A percentile compares a stretch with the other conserved stretches of the same genome.
These are phyloP conservation scores for Galeopsomyia nigrocyanea DNA, from an alignment of 2,888 invertebrate genomes.

Conservation along the genomic window DNA sequence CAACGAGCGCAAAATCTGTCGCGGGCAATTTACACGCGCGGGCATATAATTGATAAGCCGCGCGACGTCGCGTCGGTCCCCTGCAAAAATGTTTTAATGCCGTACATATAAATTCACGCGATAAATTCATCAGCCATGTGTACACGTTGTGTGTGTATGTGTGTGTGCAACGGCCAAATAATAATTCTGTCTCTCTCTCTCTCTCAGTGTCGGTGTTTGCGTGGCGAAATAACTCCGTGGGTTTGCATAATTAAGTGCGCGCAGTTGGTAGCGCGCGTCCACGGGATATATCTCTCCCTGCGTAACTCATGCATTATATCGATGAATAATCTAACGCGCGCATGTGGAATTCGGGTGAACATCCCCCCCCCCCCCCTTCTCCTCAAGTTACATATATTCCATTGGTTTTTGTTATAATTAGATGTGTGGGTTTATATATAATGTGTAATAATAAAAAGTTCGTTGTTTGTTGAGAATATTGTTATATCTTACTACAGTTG, in stretches of 20 bases:
- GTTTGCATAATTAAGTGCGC: constrained; percentile 56
- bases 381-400: too few relatives aligned
- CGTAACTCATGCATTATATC: constrained; percentile 47
- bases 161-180: constrained; percentile 19
- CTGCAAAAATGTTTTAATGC: constrained; percentile 11
- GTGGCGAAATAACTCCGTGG: constrained; percentile 33
- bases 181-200: constrained; percentile 28
- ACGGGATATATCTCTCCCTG: constrained; percentile 1
- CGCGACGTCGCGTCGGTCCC: too few relatives aligned
- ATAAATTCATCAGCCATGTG: constrained; percentile 20
- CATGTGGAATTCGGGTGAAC: constrained; percentile 14
- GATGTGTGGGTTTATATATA: too few relatives aligned
- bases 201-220: not conserved
- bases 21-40: not conserved
- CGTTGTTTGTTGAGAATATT: too few relatives aligned
- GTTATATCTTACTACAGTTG: too few relatives aligned
- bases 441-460: too few relatives aligned
- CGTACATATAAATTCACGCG: constrained; percentile 8
- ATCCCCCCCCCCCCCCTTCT: too few relatives aligned
- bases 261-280: constrained; percentile 47
- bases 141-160: too few relatives aligned
- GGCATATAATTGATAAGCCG: constrained; percentile 14
- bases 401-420: too few relatives aligned
- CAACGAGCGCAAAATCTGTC: not conserved
- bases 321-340: constrained; percentile 46